Percentiles rank a stretch among this genome's conserved stretches.
Evolutionary conservation across 2,888 invertebrate species (phyloP).

Genomic region (Anthophora plumipes): DNA sequence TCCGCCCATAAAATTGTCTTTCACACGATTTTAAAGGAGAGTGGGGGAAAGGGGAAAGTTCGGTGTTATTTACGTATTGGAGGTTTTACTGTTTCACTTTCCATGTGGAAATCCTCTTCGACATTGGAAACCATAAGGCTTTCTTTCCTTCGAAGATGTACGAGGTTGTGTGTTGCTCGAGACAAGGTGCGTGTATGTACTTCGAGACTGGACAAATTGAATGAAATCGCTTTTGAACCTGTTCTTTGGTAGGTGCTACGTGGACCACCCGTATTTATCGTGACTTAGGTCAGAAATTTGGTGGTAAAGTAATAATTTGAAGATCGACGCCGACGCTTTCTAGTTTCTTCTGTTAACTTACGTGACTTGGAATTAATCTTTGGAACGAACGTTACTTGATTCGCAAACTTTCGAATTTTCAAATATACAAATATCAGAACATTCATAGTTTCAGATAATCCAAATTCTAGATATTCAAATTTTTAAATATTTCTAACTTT

Average conservation of each 20-base stretch:
- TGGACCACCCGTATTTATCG: constrained; percentile 70
- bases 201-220: constrained; percentile 64
- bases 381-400: too few species aligned
- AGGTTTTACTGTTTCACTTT: background rate
- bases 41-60: background rate
- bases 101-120: background rate
- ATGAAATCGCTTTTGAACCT: constrained; percentile 67
- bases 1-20: constrained; percentile 17
- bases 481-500: too few species aligned
- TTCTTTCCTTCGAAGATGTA: constrained; percentile 21
- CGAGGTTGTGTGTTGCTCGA: background rate
- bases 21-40: background rate
- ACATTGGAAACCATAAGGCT: background rate
- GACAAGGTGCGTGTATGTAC: constrained; percentile 43
- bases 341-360: constrained; percentile 29
- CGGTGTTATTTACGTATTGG: constrained; percentile 47
- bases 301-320: constrained; percentile 57
- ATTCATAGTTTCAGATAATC: too few species aligned
- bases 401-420: too few species aligned
- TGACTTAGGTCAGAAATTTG: constrained; percentile 69
- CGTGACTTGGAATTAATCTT: background rate
- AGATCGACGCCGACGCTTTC: constrained; percentile 32
- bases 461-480: too few species aligned
- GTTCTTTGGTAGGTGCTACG: constrained; percentile 44
- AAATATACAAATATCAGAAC: too few species aligned